Evolutionary conservation across 37 sponge, comb jelly and placozoan genomes (phyloP).

Genomic region (Haliclona indistincta): DNA sequence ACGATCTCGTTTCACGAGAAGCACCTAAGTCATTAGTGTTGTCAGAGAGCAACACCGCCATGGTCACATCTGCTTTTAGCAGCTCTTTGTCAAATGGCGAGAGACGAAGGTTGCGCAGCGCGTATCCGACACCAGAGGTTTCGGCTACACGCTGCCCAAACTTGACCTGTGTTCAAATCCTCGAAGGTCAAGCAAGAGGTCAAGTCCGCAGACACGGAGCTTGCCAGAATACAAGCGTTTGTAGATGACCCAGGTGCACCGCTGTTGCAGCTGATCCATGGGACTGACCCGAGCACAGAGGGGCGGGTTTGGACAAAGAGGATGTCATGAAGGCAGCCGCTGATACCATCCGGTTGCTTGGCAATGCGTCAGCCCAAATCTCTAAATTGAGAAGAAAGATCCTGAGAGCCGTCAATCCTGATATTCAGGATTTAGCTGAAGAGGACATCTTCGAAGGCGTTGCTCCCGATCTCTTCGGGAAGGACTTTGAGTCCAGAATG

Average conservation of each 20-base stretch:
- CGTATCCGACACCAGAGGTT: too few relatives aligned
- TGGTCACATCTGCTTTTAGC: too few relatives aligned
- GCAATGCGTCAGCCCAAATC: constrained; percentile 30
- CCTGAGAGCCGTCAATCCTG: background rate
- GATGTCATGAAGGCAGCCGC: constrained; percentile 9
- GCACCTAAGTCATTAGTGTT: too few relatives aligned
- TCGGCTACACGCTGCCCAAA: too few relatives aligned
- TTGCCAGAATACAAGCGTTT: background rate
- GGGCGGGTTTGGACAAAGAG: background rate
- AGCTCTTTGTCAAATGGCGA: too few relatives aligned
- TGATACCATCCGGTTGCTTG: constrained; percentile 4
- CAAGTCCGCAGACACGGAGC: background rate
- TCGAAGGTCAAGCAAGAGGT: background rate
- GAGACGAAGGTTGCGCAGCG: too few relatives aligned
- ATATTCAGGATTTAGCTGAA: constrained; percentile 3
- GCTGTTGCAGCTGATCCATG: background rate
- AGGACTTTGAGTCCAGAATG: constrained; percentile 1
- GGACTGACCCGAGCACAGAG: background rate
- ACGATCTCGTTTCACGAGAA: too few relatives aligned
- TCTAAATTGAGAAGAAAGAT: constrained; percentile 15
- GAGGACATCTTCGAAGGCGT: constrained; percentile 18
- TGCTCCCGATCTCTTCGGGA: constrained; percentile 20
- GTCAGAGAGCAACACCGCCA: too few relatives aligned
- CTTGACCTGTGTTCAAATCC: background rate
- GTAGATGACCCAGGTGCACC: background rate